Conservation (phyloP, 1,140 invertebrate genomes). For the Nylanderia fulva region DNA sequence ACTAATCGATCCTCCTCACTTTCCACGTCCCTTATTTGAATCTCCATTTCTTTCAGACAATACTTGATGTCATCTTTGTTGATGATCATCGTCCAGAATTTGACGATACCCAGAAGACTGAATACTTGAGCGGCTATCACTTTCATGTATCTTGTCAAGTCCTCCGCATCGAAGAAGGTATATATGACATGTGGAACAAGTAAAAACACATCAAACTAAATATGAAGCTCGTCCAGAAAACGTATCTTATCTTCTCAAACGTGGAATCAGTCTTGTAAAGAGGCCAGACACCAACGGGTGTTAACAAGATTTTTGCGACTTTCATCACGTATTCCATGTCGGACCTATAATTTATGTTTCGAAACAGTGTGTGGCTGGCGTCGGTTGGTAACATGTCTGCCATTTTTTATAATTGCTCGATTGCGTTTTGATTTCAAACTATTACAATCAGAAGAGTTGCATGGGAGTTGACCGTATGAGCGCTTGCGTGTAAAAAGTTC, state of each 20-base stretch:
- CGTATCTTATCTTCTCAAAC: constrained; percentile 57
- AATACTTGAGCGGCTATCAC: constrained; percentile 81
- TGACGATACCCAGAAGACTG: constrained; percentile 78
- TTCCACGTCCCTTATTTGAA: constrained; percentile 74
- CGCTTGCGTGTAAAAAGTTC: constrained; percentile 55
- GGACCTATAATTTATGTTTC: constrained; percentile 70
- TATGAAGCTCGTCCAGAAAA: constrained; percentile 70
- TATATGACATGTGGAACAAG: constrained; percentile 77
- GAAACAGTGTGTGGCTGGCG: constrained; percentile 4
- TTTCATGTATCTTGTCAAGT: constrained; percentile 80
- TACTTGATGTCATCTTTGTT: constrained; percentile 75
- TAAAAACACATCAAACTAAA: constrained; percentile 79
- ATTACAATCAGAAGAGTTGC: neutral
- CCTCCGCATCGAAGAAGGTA: constrained; percentile 79
- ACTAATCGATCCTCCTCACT: constrained; percentile 73
- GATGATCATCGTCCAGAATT: constrained; percentile 80
- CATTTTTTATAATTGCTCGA: neutral
- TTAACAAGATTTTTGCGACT: constrained; percentile 75
- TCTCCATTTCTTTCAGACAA: constrained; percentile 77
- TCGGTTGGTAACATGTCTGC: neutral
- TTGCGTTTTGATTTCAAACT: neutral
- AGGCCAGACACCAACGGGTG: constrained; percentile 80
- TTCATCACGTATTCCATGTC: constrained; percentile 77
- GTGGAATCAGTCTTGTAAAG: constrained; percentile 71
- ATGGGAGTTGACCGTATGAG: neutral